phyloP scores from a whole-genome alignment of 2,888 invertebrate species.

The Drosophila kambysellisi region DNA sequence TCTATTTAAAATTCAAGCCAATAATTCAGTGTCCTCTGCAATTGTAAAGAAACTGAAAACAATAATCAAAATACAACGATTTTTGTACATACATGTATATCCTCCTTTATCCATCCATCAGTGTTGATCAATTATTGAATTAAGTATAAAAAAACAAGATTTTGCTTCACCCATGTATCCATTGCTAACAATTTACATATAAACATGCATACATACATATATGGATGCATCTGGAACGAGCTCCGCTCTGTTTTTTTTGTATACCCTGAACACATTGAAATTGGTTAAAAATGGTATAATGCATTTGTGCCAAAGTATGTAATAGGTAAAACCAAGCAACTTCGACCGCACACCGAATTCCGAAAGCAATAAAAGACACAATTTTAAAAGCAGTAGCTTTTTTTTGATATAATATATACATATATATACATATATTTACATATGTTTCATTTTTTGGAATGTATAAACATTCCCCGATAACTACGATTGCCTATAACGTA shows the following conservation, averaged over 20 bases:
- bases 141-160: conserved; percentile 34
- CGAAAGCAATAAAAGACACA: not conserved
- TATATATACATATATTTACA: too few species aligned
- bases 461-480: not conserved
- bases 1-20: too few species aligned
- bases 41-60: too few species aligned
- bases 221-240: conserved; percentile 2
- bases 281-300: not conserved
- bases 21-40: too few species aligned
- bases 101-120: conserved; percentile 57
- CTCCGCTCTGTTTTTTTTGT: conserved; percentile 16
- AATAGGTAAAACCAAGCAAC: not conserved
- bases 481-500: too few species aligned
- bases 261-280: not conserved
- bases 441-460: not conserved
- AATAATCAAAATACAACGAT: too few species aligned
- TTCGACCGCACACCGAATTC: not conserved
- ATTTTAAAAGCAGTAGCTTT: not conserved
- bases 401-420: too few species aligned
- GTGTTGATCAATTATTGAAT: conserved; percentile 63
- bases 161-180: conserved; percentile 49
- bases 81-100: too few species aligned
- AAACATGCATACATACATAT: conserved; percentile 1
- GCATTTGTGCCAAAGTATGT: not conserved
- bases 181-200: conserved; percentile 65